Conservation (phyloP, 2,113 vertebrate genomes). For the Trichechus manatus region DNA sequence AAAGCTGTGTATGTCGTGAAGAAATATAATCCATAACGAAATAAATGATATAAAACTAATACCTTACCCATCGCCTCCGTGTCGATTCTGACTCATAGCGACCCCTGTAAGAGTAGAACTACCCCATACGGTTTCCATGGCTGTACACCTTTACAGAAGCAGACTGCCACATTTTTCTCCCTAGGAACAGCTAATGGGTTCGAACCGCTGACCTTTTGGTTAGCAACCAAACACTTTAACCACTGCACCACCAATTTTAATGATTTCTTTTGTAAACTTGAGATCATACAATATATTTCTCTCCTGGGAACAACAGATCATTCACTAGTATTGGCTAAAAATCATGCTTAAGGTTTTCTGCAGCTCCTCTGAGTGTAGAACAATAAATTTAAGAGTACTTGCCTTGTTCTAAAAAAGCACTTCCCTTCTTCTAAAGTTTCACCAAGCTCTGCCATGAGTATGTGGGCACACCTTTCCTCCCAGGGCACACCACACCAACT, state of each 20-base stretch:
- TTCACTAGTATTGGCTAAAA: not conserved
- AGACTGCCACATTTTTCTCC: no score
- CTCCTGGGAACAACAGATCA: rapidly evolving
- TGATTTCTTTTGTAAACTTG: not conserved
- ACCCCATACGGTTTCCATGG: no score
- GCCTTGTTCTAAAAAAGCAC: not conserved
- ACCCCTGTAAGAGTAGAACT: no score
- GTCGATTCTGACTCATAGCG: no score
- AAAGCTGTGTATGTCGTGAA: not conserved
- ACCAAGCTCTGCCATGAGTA: not conserved
- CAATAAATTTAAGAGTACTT: not conserved
- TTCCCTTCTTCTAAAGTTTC: not conserved
- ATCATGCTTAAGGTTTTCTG: not conserved
- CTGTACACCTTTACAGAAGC: no score
- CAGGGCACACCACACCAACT: no score
- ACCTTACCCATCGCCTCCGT: no score
- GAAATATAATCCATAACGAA: not conserved
- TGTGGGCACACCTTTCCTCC: not conserved
- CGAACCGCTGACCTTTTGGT: no score
- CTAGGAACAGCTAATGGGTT: no score
- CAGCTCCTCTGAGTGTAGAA: not conserved
- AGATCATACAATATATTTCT: not conserved
- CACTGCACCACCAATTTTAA: not conserved
- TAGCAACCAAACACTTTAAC: no score
- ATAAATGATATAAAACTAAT: not conserved